Base-by-base conservation (phyloP, 2,797 vertebrate species). In the Chelonia mydas region DNA sequence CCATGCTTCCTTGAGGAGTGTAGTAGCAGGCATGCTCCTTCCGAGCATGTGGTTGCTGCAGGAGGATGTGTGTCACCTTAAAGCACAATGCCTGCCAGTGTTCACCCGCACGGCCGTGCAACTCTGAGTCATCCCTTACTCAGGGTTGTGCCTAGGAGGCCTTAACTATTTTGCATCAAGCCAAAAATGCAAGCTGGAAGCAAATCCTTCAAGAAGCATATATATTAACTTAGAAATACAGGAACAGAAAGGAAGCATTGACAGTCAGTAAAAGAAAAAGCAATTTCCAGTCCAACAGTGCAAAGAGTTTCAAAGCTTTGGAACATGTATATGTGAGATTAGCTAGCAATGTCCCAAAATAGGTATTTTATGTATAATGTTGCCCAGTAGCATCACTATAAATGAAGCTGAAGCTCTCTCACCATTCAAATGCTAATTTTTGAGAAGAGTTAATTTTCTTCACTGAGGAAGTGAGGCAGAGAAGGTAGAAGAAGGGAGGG, bases 291-390 rank as follows among this genome's bases (percentile, higher is more conserved):
- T 74, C 87, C 68, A 74, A 21, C 68, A 27, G 41, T 74, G 41
- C 37, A 74, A 74, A 74, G 72, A 74, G 25, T 74, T 27, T 74
- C 41, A 49, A 94, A 74, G 33, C 84, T 95, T 94, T 90, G n/a
- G 54, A 91, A 96, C 83, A 41, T 80, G 37, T 0, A 0, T 89
- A 82, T 57, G 6, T 87, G 33, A 87, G 33, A 82, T 89, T 81
- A 83, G 53, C 86, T 95, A 92, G 65, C 28, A 86, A 28, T 50
- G 47, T 13, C 50, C 37, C 25, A 74, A 37, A 90, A 50, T 55
- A 85, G n/a, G 83, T 54, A 86, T 96, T 80, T 94, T 96, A 82
- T 96, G 91, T 93, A 90, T 47, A 55, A 50, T 55, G 51, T 93
- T 97, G 65, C 89, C 57, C 85, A 55, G 91, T 94, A 94, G 89